Base-by-base conservation (phyloP, 2,797 vertebrate species). In the Trachurus trachurus region DNA sequence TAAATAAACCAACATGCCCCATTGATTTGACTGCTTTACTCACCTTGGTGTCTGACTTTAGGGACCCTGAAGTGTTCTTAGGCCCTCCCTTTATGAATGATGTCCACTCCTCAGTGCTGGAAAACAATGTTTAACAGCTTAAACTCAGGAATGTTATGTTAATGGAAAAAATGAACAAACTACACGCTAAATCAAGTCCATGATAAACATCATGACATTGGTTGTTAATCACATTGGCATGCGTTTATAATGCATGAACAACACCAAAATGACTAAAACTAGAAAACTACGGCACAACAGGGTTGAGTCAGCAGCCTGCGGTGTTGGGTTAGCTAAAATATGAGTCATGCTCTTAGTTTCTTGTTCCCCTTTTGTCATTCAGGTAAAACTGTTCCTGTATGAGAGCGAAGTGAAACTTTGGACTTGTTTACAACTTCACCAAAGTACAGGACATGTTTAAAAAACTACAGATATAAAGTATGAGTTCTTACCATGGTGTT, bases 31-130 rank as follows among this genome's bases (percentile, higher is more conserved):
- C 42, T 2, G 15, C 34, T 66, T 53, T 6, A 77, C 87, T 21
- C 74, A 92, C 89, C 87, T 90, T 72, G 19, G 12, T 76, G 47
- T 71, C 29, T 50, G 52, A 66, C 68, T 58, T 19, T 58, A n/a
- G 50, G 21, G 63, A 39, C 34, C 49, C 5, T 16, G 5, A n/a
- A 64, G 49, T 17, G 17, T 17, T 53, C 2, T 34, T 3, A 39
- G 60, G 60, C 60, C 45, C 66, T 73, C 80, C 53, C 39, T 54
- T n/a, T 7, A 17, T 50, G 22, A 74, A 2, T 7, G 64, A 19
- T 52, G 62, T 11, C 82, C 62, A 66, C 3, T 84, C 66, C 3
- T 84, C 66, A 85, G 31, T 64, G 70, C 87, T 90, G 80, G 12
- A 74, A 85, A 80, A 82, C 63, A 87, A 7, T 56, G 21, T 44